A percentile compares a stretch with the other conserved stretches of the same genome.
phyloP scores from a whole-genome alignment of 53 echinoderm and acorn worm species.

The Holothuria leucospilota region DNA sequence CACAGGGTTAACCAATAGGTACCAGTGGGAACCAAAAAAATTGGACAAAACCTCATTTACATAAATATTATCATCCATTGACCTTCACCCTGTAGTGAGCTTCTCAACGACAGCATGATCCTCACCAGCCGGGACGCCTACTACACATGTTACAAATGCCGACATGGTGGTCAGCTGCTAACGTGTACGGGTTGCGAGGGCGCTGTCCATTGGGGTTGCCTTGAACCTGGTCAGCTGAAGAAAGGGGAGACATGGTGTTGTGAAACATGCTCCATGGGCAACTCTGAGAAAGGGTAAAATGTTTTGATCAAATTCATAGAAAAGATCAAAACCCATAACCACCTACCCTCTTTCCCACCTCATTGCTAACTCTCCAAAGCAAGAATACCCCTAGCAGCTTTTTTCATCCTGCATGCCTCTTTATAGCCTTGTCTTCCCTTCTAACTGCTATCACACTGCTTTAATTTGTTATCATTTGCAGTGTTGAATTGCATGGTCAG shows the following conservation, averaged over 20 bases:
- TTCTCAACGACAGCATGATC: slow-evolving; percentile 28
- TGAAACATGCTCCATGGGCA: slow-evolving; percentile 62
- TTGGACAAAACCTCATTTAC: too few relatives aligned
- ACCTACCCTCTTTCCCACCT: not conserved
- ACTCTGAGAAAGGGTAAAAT: slow-evolving; percentile 31
- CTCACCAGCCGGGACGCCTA: slow-evolving; percentile 72
- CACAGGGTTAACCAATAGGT: not conserved
- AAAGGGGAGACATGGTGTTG: slow-evolving; percentile 72
- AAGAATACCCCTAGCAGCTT: too few relatives aligned
- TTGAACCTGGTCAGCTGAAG: slow-evolving; percentile 70
- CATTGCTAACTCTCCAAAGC: too few relatives aligned
- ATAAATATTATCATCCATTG: not conserved
- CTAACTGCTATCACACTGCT: too few relatives aligned
- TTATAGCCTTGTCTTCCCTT: too few relatives aligned
- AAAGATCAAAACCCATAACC: slow-evolving; percentile 24
- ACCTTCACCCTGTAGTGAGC: slow-evolving; percentile 34
- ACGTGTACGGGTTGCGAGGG: slow-evolving; percentile 80
- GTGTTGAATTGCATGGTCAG: too few relatives aligned
- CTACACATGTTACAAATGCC: slow-evolving; percentile 76
- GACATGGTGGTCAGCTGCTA: slow-evolving; percentile 89
- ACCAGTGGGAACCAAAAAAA: not conserved
- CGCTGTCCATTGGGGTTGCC: slow-evolving; percentile 88
- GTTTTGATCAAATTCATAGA: slow-evolving; percentile 25
- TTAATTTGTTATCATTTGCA: too few relatives aligned
- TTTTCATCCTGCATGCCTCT: too few relatives aligned